phyloP scores from a whole-genome alignment of 2,113 vertebrate genomes.

The Aldabrachelys gigantea region DNA sequence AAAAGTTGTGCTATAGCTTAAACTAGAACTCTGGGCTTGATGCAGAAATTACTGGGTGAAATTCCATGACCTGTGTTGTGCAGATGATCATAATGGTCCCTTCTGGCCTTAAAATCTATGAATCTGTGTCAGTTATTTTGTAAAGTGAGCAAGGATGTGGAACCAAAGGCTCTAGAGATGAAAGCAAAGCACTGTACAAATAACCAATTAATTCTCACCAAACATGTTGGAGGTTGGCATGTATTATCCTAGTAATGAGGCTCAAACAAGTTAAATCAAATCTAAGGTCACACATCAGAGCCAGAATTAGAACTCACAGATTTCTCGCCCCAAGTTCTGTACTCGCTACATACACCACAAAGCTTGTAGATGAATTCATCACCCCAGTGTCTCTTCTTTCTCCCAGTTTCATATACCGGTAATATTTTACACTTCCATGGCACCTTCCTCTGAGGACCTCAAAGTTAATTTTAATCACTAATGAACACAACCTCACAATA shows the following conservation, averaged over 20 bases:
- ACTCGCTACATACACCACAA: background rate
- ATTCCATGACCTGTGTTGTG: background rate
- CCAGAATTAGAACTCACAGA: background rate
- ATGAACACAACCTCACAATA: background rate
- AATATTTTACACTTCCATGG: background rate
- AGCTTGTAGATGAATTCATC: background rate
- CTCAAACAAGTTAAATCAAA: background rate
- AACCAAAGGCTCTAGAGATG: background rate
- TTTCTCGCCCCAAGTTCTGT: background rate
- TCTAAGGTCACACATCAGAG: background rate
- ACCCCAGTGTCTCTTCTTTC: background rate
- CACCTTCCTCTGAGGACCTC: conserved; percentile 6
- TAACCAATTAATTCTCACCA: conserved; percentile 20
- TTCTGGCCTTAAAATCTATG: background rate
- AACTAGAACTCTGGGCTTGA: background rate
- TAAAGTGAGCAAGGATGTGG: background rate
- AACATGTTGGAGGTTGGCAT: background rate
- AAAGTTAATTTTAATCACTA: background rate
- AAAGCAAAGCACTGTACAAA: background rate
- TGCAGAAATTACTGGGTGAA: background rate
- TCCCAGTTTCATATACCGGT: background rate
- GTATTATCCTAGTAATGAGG: background rate
- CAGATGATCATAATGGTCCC: background rate
- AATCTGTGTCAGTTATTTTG: background rate
- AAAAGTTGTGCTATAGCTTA: background rate